Conservation (phyloP, 2,113 vertebrate species). For the Calidris pygmaea region DNA sequence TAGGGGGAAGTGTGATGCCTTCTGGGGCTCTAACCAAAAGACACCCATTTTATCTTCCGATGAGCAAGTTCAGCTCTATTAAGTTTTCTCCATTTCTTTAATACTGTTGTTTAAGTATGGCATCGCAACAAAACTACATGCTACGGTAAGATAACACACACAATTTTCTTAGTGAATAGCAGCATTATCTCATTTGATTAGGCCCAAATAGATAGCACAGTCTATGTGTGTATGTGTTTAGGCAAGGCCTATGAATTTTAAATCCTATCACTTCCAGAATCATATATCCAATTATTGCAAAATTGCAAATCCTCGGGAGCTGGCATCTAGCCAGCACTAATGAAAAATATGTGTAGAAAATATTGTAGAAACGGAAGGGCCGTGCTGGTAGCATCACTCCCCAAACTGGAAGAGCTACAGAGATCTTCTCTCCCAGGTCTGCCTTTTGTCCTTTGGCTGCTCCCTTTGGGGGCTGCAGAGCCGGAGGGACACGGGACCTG, state of each 20-base stretch:
- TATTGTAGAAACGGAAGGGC: background rate
- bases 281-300: background rate
- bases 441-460: background rate
- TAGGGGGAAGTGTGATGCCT: background rate
- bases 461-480: background rate
- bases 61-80: background rate
- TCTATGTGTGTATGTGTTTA: background rate
- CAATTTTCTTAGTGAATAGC: background rate
- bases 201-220: background rate
- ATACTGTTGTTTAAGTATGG: background rate
- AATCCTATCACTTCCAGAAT: background rate
- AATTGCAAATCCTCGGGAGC: background rate
- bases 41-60: background rate
- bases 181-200: background rate
- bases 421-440: rapidly evolving
- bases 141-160: background rate
- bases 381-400: background rate
- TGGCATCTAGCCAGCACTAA: background rate
- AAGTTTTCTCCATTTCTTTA: background rate
- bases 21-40: background rate
- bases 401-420: rapidly evolving
- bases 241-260: background rate
- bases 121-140: background rate
- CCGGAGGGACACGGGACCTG: background rate
- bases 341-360: rapidly evolving